phyloP scores from a whole-genome alignment of 2,113 vertebrate species.

The Leptosomus discolor region DNA sequence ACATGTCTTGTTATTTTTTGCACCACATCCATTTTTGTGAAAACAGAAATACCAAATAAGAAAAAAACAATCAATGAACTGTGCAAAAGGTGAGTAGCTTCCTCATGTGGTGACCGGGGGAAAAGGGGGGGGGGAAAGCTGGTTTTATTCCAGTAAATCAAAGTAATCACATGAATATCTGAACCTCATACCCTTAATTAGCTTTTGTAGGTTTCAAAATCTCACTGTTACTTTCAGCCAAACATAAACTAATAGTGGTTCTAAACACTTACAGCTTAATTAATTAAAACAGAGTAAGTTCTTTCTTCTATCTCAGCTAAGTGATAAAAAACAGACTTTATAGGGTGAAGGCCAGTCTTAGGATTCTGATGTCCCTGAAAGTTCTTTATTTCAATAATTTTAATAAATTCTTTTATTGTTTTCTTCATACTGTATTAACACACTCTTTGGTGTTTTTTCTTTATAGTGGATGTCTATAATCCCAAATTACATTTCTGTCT shows the following conservation, averaged over 20 bases:
- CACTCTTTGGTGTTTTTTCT: background rate
- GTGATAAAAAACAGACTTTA: background rate
- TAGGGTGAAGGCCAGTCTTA: background rate
- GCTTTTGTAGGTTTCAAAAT: background rate
- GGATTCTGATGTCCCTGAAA: background rate
- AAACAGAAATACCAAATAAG: background rate
- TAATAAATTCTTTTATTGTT: background rate
- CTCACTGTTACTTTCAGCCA: background rate
- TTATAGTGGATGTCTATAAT: background rate
- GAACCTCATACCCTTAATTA: background rate
- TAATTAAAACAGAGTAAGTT: background rate
- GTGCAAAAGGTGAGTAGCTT: background rate
- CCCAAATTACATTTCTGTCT: background rate
- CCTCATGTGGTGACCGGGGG: background rate
- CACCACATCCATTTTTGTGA: background rate
- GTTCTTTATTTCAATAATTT: background rate
- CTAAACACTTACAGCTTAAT: background rate
- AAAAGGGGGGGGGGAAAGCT: background rate
- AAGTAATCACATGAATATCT: background rate
- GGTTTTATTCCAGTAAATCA: background rate
- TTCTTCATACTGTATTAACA: background rate
- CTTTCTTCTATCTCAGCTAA: background rate
- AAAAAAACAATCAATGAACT: background rate
- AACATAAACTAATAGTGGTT: background rate
- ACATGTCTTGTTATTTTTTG: background rate